A percentile compares a stretch with the other conserved stretches of the same genome.
These are phyloP conservation scores for Zosterops hypoxanthus DNA, from an alignment of 2,113 vertebrate genomes.

Conservation along the genomic window DNA sequence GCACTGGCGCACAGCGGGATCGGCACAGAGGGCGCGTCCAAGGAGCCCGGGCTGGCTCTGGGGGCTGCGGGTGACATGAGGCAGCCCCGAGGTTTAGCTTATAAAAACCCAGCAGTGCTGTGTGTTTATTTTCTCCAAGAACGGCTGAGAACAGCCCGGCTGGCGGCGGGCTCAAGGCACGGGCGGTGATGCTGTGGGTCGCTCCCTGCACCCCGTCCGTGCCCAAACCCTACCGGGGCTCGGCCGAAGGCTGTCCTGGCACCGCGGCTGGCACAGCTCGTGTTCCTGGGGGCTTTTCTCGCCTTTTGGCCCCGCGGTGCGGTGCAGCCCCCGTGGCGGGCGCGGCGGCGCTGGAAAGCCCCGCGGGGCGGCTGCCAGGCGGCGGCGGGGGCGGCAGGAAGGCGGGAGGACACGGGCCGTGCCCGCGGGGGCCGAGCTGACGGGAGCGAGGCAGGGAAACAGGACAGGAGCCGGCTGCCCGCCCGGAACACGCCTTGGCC, in stretches of 20 bases:
- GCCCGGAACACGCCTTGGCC: neutral
- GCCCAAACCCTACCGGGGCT: neutral
- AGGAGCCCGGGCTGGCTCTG: neutral
- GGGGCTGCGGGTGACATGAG: neutral
- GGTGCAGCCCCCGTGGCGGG: neutral
- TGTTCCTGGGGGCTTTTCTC: neutral
- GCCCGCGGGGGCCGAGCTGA: neutral
- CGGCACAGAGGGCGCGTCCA: neutral
- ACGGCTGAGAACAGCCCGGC: fast-evolving
- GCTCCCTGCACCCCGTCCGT: neutral
- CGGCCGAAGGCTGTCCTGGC: neutral
- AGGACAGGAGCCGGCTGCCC: neutral
- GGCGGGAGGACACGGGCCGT: slow-evolving; percentile 3
- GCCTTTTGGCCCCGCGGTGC: neutral
- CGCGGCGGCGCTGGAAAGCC: neutral
- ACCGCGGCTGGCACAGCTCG: neutral
- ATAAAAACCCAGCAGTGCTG: fast-evolving
- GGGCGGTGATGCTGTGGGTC: neutral
- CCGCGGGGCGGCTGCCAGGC: slow-evolving; percentile 13
- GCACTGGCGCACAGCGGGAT: fast-evolving
- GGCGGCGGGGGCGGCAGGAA: slow-evolving; percentile 17
- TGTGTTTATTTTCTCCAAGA: neutral
- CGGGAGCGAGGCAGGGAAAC: neutral
- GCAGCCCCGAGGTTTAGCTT: fast-evolving
- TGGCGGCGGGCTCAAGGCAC: fast-evolving